Percentiles rank a stretch among this genome's conserved stretches.
These are phyloP conservation scores for Callaeas wilsoni DNA, from an alignment of 2,113 vertebrate genomes.

Conservation along the genomic window DNA sequence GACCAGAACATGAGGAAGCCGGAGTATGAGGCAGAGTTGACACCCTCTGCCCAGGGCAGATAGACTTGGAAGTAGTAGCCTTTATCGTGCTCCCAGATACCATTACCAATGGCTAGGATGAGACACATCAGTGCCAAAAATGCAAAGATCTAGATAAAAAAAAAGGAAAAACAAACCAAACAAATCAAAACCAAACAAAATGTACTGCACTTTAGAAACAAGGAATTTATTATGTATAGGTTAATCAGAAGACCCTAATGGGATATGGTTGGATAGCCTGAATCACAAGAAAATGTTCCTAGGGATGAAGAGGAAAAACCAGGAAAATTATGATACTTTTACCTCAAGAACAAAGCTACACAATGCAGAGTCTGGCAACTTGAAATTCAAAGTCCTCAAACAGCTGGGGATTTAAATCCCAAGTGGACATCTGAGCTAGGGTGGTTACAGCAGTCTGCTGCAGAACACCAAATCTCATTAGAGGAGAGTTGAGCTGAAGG, in stretches of 20 bases:
- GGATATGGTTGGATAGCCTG: not conserved
- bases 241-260: not conserved
- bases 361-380: not conserved
- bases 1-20: constrained; percentile 90
- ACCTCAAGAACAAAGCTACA: not conserved
- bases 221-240: not conserved
- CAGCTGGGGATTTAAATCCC: not conserved
- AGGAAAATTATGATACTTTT: not conserved
- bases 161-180: not conserved
- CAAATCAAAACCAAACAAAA: not conserved
- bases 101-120: constrained; percentile 83
- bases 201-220: not conserved
- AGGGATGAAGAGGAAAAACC: not conserved
- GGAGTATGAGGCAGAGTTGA: constrained; percentile 70
- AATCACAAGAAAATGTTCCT: not conserved
- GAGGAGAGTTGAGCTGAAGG: not conserved
- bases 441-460: not conserved
- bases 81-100: constrained; percentile 81
- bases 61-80: constrained; percentile 83
- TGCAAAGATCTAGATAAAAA: constrained; percentile 82
- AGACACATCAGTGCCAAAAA: constrained; percentile 84
- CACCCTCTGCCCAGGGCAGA: constrained; percentile 76
- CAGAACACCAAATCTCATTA: not conserved
- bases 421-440: not conserved
- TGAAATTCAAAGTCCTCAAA: not conserved